Evolutionary conservation across 1,140 invertebrate species (phyloP).

Genomic region (Lordiphosa stackelbergi): DNA sequence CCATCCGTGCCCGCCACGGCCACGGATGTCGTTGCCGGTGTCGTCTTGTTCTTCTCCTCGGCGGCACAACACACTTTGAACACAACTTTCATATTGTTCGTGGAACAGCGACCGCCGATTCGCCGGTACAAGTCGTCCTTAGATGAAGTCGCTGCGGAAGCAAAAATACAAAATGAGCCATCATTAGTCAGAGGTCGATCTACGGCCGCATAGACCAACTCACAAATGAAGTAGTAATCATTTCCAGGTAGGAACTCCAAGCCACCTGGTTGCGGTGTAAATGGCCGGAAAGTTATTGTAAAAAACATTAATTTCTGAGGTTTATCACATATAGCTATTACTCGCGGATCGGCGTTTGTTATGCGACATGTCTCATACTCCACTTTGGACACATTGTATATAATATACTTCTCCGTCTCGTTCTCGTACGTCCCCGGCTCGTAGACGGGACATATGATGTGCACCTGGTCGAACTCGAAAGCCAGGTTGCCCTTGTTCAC

Average conservation of each 20-base stretch:
- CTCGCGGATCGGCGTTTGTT: conserved; percentile 93
- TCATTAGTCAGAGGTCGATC: neutral
- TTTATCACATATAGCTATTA: conserved; percentile 97
- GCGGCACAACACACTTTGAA: conserved; percentile 94
- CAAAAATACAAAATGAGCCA: conserved; percentile 16
- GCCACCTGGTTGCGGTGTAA: conserved; percentile 95
- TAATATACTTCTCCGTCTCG: conserved; percentile 95
- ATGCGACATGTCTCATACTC: conserved; percentile 97
- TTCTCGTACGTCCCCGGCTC: conserved; percentile 91
- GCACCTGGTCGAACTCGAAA: conserved; percentile 96
- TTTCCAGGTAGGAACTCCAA: conserved; percentile 95
- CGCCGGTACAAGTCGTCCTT: conserved; percentile 93
- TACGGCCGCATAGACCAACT: conserved; percentile 72
- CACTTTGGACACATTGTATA: conserved; percentile 97
- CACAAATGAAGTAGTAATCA: conserved; percentile 97
- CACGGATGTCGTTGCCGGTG: conserved; percentile 75
- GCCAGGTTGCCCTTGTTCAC: conserved; percentile 95
- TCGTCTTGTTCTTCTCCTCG: conserved; percentile 78
- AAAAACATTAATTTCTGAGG: conserved; percentile 96
- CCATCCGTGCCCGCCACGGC: conserved; percentile 65
- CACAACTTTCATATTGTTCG: conserved; percentile 96
- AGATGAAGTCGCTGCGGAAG: conserved; percentile 87
- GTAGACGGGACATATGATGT: conserved; percentile 96
- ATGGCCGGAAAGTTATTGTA: conserved; percentile 96
- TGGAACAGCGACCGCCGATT: conserved; percentile 92